phyloP scores from a whole-genome alignment of 2,113 vertebrate genomes.

The Saccopteryx bilineata region DNA sequence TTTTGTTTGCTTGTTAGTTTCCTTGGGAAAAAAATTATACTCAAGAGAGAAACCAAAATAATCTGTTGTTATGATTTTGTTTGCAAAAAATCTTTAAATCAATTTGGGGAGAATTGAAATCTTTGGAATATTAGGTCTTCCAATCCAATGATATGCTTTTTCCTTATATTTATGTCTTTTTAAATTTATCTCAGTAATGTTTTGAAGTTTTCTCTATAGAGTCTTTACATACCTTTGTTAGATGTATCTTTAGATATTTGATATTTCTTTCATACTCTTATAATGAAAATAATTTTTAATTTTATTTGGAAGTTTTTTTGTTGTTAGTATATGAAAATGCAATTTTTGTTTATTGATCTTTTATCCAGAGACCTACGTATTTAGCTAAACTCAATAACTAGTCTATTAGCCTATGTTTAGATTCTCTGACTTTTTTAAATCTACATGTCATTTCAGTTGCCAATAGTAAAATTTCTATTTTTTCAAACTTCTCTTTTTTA shows the following conservation, averaged over 20 bases:
- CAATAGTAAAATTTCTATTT: background rate
- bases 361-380: background rate
- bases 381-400: background rate
- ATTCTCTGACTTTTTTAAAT: background rate
- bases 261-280: background rate
- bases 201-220: background rate
- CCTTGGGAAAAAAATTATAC: background rate
- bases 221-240: background rate
- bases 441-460: background rate
- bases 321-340: background rate
- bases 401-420: background rate
- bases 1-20: background rate
- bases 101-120: background rate
- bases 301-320: slow-evolving; percentile 1
- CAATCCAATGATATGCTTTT: background rate
- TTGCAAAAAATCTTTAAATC: background rate
- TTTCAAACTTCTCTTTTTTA: background rate
- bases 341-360: background rate
- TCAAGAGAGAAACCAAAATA: background rate
- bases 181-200: background rate
- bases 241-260: background rate
- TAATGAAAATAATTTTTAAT: background rate
- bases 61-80: background rate
- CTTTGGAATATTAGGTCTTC: background rate
- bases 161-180: background rate